Base-by-base conservation (phyloP, 2,888 invertebrate species). In the Folsomia candida region DNA sequence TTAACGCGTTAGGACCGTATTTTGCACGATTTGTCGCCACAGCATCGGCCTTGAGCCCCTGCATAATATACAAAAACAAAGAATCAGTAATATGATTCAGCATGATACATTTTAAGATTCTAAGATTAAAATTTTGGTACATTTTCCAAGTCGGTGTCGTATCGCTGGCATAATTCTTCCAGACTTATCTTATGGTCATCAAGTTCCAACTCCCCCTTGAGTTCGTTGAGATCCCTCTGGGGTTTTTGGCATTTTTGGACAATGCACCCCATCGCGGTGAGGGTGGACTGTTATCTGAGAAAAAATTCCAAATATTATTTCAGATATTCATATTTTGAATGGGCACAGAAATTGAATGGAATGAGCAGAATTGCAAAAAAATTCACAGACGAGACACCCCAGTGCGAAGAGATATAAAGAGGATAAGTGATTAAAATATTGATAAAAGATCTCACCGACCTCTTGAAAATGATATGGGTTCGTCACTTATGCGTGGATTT, bases 171-270 rank as follows among this genome's bases (percentile, higher is more conserved):
- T 81, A 99, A 88, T 87, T 98, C 97, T 85, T 97, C 97, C 81
- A 96, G 89, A 82, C 94, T 88, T 84, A 99, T 91, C 89, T 93
- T 95, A 87, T 99, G 99, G 86, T 91, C 97, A 86, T 98, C 97
- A 86, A 98, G 96, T 86, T 96, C 94, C 88, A 98, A 89, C 89
- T 98, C 98, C 87, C 97, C 95, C 87, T 98, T 98, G 84, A 98
- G 89, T 85, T 97, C 96, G 87, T 97, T 95, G 87, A 98, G 88
- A 85, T 97, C 93, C 86, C 92, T 92, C 83, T 91, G 87, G 84
- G 90, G 87, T 84, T 89, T 89, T 85, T 88, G 88, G 29, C 57
- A 51, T 29, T 57, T 51, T 18, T 51, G 29, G 66, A 25, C 1
- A 14, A 25, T 29, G 6, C 9, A 9, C 6, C 47, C 47, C 47